Conservation (phyloP, 2,888 invertebrate genomes). For the Strigamia crassipes region DNA sequence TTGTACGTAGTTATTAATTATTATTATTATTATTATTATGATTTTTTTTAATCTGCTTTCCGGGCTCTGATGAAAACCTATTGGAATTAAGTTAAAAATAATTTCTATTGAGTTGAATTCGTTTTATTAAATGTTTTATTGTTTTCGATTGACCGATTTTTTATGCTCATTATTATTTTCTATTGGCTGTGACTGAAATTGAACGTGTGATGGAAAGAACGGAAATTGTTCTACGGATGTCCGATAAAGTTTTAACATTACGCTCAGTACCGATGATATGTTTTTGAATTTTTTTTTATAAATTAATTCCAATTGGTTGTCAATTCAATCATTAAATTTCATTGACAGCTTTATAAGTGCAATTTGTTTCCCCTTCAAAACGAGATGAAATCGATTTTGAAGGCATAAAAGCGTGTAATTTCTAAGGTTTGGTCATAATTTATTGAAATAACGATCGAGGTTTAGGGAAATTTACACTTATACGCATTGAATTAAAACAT, state of each 20-base stretch:
- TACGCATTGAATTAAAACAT: too few species aligned
- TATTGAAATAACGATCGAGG: too few species aligned
- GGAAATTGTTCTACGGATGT: neutral
- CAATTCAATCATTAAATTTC: neutral
- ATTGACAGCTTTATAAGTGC: neutral
- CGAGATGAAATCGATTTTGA: neutral
- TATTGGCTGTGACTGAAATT: conserved; percentile 16
- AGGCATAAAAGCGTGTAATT: too few species aligned
- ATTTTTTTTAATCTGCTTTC: neutral
- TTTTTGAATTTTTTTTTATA: too few species aligned
- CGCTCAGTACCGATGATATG: neutral
- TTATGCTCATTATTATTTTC: conserved; percentile 1
- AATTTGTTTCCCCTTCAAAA: neutral
- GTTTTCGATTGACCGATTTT: neutral
- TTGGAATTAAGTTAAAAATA: neutral
- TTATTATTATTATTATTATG: too few species aligned
- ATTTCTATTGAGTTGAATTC: neutral
- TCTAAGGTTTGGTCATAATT: too few species aligned
- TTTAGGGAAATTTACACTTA: too few species aligned
- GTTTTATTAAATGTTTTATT: too few species aligned
- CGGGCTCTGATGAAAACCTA: neutral
- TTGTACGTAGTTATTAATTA: neutral
- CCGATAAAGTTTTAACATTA: neutral
- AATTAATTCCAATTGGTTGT: neutral
- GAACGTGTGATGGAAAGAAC: neutral